Evolutionary conservation across 2,113 vertebrate genomes (phyloP).

Genomic region (Ammodramus savannarum): DNA sequence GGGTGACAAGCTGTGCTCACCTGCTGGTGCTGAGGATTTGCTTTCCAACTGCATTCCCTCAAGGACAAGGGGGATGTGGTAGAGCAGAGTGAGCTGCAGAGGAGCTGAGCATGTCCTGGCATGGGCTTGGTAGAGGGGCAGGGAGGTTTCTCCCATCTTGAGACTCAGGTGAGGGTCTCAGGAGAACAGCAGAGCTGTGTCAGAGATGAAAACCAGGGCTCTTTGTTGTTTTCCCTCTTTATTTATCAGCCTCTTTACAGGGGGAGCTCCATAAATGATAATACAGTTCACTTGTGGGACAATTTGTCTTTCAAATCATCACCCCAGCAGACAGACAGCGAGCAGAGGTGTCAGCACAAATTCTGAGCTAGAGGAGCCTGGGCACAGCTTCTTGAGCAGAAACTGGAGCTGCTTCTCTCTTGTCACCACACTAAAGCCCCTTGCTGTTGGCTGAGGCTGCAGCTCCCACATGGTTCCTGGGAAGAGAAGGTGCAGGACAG

Average conservation of each 20-base stretch:
- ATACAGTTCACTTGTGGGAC: background rate
- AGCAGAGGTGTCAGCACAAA: fast-evolving
- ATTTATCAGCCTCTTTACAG: background rate
- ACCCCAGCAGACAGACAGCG: background rate
- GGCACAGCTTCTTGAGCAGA: background rate
- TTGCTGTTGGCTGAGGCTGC: background rate
- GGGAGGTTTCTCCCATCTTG: background rate
- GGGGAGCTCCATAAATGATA: background rate
- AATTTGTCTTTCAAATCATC: background rate
- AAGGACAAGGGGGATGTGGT: background rate
- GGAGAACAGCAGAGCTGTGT: background rate
- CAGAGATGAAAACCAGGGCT: background rate
- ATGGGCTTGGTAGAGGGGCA: background rate
- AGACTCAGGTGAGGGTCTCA: background rate
- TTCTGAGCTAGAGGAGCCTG: background rate
- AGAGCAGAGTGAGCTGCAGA: background rate
- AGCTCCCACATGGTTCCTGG: background rate
- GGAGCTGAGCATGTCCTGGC: background rate
- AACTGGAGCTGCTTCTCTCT: background rate
- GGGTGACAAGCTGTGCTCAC: background rate
- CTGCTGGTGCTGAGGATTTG: background rate
- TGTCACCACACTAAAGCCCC: background rate
- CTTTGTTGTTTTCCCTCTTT: background rate
- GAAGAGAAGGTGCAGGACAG: background rate
- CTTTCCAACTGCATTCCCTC: background rate